Percentiles rank a stretch among this genome's conserved stretches.
These are phyloP conservation scores for Macrostomum cliftonense DNA, from an alignment of 2,888 invertebrate species.

Conservation along the genomic window DNA sequence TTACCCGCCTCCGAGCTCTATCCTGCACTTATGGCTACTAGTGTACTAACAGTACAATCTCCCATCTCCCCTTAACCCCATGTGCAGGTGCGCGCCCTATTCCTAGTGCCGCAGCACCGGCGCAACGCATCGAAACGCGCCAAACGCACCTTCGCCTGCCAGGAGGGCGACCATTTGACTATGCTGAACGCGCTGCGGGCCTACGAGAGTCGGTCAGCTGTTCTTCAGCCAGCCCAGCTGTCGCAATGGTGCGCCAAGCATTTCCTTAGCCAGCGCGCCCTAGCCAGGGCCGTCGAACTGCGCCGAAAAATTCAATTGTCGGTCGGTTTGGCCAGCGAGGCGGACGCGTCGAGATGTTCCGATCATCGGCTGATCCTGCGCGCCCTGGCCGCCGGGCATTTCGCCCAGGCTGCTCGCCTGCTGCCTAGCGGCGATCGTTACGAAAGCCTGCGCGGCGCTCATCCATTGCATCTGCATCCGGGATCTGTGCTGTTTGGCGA, in stretches of 20 bases:
- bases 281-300: neutral
- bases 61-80: too few relatives aligned
- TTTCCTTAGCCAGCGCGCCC: slow-evolving; percentile 1
- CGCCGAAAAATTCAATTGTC: neutral
- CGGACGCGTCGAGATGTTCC: neutral
- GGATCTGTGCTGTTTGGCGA: slow-evolving; percentile 57
- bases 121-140: slow-evolving; percentile 38
- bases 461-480: slow-evolving; percentile 60
- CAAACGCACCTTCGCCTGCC: slow-evolving; percentile 59
- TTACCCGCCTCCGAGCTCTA: too few relatives aligned
- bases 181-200: slow-evolving; percentile 60
- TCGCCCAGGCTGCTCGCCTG: slow-evolving; percentile 70
- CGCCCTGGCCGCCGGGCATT: slow-evolving; percentile 59
- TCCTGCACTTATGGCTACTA: too few relatives aligned
- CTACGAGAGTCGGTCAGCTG: slow-evolving; percentile 31
- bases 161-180: slow-evolving; percentile 76
- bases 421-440: slow-evolving; percentile 56
- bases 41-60: too few relatives aligned
- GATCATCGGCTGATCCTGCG: slow-evolving; percentile 38
- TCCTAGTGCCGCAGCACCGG: slow-evolving; percentile 50
- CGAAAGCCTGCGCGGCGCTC: slow-evolving; percentile 57
- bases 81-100: slow-evolving; percentile 40
- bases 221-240: neutral
- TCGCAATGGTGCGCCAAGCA: slow-evolving; percentile 6
- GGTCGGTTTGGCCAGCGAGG: neutral